Conservation (phyloP, 2,797 vertebrate genomes). For the Amphiprion clarkii region DNA sequence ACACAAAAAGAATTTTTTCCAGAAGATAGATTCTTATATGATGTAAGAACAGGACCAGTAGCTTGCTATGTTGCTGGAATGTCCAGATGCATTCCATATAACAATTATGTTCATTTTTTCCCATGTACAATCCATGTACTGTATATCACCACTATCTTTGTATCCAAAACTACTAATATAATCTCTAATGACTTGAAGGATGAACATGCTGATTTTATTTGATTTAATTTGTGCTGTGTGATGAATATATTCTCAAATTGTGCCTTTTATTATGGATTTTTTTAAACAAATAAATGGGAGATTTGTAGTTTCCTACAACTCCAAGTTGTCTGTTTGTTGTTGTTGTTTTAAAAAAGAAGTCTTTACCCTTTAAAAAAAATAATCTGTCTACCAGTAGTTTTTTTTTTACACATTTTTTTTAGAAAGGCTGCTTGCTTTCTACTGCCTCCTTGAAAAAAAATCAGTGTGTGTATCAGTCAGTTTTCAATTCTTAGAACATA, state of each 20-base stretch:
- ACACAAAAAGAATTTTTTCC: neutral
- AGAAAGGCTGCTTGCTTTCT: too few relatives aligned
- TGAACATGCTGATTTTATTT: neutral
- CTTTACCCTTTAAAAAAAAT: too few relatives aligned
- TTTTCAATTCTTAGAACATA: too few relatives aligned
- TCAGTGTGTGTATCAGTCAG: too few relatives aligned
- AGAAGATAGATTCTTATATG: conserved; percentile 1
- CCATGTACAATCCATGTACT: neutral
- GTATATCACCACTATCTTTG: neutral
- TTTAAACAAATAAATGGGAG: conserved; percentile 35
- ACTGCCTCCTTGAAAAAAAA: too few relatives aligned
- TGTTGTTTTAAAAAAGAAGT: neutral
- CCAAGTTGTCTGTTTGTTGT: neutral
- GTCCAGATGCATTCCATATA: neutral
- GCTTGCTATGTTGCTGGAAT: neutral
- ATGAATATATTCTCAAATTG: conserved; percentile 14
- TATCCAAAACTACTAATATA: neutral
- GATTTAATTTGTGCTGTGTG: conserved; percentile 21
- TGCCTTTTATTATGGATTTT: conserved; percentile 39
- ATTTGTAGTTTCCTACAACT: neutral
- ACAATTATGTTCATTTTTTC: conserved; percentile 2
- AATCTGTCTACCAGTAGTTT: too few relatives aligned
- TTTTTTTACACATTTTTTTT: too few relatives aligned
- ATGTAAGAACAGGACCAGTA: neutral
- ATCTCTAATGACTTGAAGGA: conserved; percentile 5